Base-by-base conservation (phyloP, 23 tunicate species). In the Trididemnum miniatum region DNA sequence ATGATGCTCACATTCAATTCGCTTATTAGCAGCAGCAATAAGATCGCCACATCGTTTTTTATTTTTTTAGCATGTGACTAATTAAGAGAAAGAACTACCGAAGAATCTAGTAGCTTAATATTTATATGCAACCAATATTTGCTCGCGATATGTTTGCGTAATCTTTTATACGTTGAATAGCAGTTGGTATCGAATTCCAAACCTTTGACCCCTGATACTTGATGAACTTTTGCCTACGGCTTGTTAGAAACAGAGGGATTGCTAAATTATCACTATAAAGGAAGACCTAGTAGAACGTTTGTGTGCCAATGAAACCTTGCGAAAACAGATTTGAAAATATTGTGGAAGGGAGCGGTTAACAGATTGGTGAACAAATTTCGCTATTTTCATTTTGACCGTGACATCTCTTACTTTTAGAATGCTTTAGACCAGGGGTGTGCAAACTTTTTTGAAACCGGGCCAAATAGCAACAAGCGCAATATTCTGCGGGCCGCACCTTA, bases 171-270 rank as follows among this genome's bases (percentile, higher is more conserved):
- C 54, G 15, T 44, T 44, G 54, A 7, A 44, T 7, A 7, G 54
- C 54, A 44, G 54, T 44, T 7, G 54, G 54, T 7, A 15, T 44
- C 9, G 15, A 44, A 44, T 44, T 44, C 15, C 15, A 7, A 44
- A 44, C 12, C 54, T 44, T 44, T 9, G 54, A 44, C 54, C 54
- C 54, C 54, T 62, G 69, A 25, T 62, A n/a, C 69, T 62, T 62
- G 69, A 62, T 62, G 22, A 25, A 62, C 69, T 62, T 62, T 62
- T 62, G 27, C 22, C 24, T 24, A 22, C 69, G 69, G 69, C 54
- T 44, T 44, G 54, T 44, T 44, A 9, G 54, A 44, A 44, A 44
- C 15, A 44, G 54, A 44, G 54, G 54, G 9, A 7, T 44, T 44
- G 15, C 9, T 15, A 44, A 44, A 7, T 44, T 44, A 44, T 44